Base-by-base conservation (phyloP, 1,140 invertebrate genomes). In the Mya arenaria region DNA sequence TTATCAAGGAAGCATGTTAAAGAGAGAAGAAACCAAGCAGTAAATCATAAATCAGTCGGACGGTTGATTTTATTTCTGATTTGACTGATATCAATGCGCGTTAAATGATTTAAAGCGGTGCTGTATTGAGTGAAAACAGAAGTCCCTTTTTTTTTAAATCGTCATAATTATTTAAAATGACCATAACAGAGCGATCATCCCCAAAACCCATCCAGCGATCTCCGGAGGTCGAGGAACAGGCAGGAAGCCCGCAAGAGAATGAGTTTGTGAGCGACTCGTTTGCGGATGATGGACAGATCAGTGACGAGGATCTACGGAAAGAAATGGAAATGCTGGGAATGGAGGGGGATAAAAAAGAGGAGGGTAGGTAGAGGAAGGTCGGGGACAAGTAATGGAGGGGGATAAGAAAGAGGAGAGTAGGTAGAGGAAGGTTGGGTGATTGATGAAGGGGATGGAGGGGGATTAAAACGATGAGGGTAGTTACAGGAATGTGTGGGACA, bases 221-320 rank as follows among this genome's bases (percentile, higher is more conserved):
- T 8, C 56, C 75, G 48, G 72, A 86, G 37, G 89, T 88, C 37
- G 88, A 90, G 8, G 89, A 89, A 10, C 82, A 85, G 5, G 83
- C 86, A 17, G 84, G 84, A 30, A 91, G 89, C 84, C 90, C 91
- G 13, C 88, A 89, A 6, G 87, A 90, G 39, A 89, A 91, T 62
- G 93, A 94, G 85, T 94, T 94, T 89, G 90, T 94, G 36, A 93
- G 93, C 84, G 93, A 94, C 86, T 86, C 91, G 52, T 94, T 92
- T 88, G 89, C 91, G 58, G 85, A 88, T 34, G 85, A 87, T 36
- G 82, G 36, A 17, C 41, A 86, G 8, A 85, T 93, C n/a, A 90
- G 87, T 74, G 93, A 92, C 71, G 93, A 93, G 60, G 93, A 94
- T 60, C 82, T 94, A 8, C 88, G 89, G 58, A 91, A 93, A 56